Evolutionary conservation across 2,888 invertebrate genomes (phyloP), one percentile per base, ranked within the genome.

Genomic region (Drosophila emarginata): DNA sequence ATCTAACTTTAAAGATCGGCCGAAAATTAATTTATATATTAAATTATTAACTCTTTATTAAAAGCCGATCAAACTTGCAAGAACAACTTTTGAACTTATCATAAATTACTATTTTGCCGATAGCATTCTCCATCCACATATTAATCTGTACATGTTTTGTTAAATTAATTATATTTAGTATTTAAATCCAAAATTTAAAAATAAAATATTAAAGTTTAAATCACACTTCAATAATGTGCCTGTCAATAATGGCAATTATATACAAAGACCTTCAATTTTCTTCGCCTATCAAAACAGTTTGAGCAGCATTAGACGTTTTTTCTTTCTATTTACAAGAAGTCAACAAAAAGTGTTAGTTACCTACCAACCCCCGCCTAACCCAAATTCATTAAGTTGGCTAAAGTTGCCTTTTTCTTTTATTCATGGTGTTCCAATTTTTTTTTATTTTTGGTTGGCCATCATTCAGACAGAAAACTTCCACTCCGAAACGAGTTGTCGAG

Each of bases 271-370:
- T 57, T 21, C 5, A 18, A 40, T 18, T 12, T 28, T 62, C 37
- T 15, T 50, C 23, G 18, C 1, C 23, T 11, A 36, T 1, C 2
- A 28, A 15, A 11, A 57, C 69, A 63, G 70, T 70, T 69, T 70
- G 12, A 14, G 6, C 23, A 37, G 70, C 18, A 56, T 21, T 36
- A 1, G 15, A 18, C 7, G 28, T 36, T 36, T 36, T 37, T n/a
- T n/a, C 36, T 63, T 61, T 51, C 50, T 63, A 62, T 57, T 68
- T 69, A 40, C 50, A 11, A 63, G 63, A 36, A 26, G 39, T 51
- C 23, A 72, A 71, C 58, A 64, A 72, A 59, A 52, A 45, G 45
- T 45, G 45, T 45, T 53, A 21, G 39, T 50, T 51, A 67, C 61
- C 61, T 18, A 37, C 51, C 67, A 58, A 51, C 58, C 54, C 40